Evolutionary conservation across 2,113 vertebrate species (phyloP).

Genomic region (Todiramphus saurophagus): DNA sequence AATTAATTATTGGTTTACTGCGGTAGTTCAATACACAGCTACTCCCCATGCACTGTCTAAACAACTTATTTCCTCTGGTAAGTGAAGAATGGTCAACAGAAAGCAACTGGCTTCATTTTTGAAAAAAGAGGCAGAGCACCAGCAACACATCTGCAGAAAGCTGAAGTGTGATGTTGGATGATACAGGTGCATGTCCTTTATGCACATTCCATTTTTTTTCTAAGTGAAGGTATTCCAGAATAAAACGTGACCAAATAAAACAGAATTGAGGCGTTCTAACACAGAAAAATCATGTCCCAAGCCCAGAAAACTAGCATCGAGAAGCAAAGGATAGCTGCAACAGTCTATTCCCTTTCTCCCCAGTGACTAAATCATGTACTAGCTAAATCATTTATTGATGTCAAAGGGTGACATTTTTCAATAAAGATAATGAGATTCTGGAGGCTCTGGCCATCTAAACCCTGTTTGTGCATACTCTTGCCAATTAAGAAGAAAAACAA

Average conservation of each 20-base stretch:
- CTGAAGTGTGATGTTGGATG: neutral
- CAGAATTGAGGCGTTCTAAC: neutral
- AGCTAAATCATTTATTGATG: constrained; percentile 15
- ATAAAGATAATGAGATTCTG: constrained; percentile 54
- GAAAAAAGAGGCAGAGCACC: neutral
- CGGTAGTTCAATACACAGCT: neutral
- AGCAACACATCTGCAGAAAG: neutral
- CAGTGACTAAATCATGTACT: neutral
- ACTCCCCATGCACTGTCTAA: neutral
- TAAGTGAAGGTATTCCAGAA: neutral
- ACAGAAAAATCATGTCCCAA: neutral
- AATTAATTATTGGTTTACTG: constrained; percentile 43
- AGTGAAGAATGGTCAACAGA: neutral
- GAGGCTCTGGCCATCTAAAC: constrained; percentile 20
- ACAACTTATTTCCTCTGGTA: neutral
- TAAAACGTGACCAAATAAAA: neutral
- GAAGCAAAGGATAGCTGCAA: neutral
- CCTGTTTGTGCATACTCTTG: neutral
- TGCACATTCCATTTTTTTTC: neutral
- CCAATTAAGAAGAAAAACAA: neutral
- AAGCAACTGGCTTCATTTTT: neutral
- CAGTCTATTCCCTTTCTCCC: neutral
- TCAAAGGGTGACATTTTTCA: constrained; percentile 31
- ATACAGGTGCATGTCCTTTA: neutral
- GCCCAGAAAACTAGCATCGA: constrained; percentile 27